Base-by-base conservation (phyloP, 2,113 vertebrate genomes). In the Gymnobelideus leadbeateri region DNA sequence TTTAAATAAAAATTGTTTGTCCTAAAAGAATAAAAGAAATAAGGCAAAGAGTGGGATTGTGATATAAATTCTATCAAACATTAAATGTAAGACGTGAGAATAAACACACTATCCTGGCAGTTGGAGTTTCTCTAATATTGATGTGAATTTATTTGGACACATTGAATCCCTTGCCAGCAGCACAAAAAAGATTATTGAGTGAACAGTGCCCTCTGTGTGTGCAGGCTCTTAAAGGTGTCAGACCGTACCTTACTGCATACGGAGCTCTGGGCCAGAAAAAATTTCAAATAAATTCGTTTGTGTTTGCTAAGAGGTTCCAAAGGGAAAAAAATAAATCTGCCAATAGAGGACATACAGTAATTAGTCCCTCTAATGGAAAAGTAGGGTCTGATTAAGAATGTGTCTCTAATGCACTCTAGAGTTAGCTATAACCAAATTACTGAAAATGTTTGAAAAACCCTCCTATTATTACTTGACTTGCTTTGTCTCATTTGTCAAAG, bases 281-380 rank as follows among this genome's bases (percentile, higher is more conserved):
- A 91, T 92, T 93, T 92, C 89, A 94, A 43, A 96, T 61, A 95
- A 93, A 96, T 95, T 92, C 37, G 84, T 93, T 95, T 95, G 94
- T 68, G 89, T 97, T 96, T 97, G 61, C 95, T 91, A 94, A 97
- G 95, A 93, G 61, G 95, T 96, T 95, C 95, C 93, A 91, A 92
- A 51, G 47, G 94, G 43, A 95, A 93, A 95, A 95, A 96, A 97
- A 93, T 96, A 97, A 95, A 96, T 96, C 97, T 97, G 94, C 95
- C 96, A 95, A 92, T 94, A 94, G 95, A 94, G 94, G 93, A 96
- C 89, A 51, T 46, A 12, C 26, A 91, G 77, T 94, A 97, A 97
- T 98, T 96, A 97, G 96, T 95, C 95, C 94, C 54, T 93, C 93
- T 97, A 97, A 97, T 97, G 97, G 96, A 96, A 97, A 98, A 96